Evolutionary conservation across 2,797 vertebrate genomes (phyloP).

Genomic region (Phataginus tetradactyla): DNA sequence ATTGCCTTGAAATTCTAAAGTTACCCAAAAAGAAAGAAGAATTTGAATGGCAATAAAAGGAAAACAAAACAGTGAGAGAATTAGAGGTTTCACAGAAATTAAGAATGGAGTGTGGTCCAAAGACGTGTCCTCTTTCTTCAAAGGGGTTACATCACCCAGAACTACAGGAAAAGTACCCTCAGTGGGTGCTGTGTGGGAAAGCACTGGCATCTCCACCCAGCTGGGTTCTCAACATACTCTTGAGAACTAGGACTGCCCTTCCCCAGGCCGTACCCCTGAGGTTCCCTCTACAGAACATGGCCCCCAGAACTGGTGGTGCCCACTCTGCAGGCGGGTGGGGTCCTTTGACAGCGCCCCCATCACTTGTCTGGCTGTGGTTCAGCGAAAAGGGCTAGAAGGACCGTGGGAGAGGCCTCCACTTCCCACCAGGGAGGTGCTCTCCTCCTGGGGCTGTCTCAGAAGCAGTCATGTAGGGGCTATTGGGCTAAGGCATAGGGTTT

Average conservation of each 20-base stretch:
- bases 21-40: not conserved
- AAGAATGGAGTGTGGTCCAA: not conserved
- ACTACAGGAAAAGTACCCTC: not conserved
- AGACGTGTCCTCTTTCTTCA: not conserved
- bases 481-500: not conserved
- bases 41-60: not conserved
- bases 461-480: not conserved
- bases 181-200: not conserved
- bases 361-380: not conserved
- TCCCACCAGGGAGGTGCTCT: not conserved
- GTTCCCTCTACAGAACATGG: not conserved
- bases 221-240: not conserved
- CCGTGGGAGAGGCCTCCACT: not conserved
- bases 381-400: not conserved
- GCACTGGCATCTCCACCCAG: not conserved
- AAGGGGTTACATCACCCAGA: not conserved
- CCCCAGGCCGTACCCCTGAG: no score
- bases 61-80: not conserved
- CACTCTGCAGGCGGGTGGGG: not conserved
- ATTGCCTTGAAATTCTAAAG: slow-evolving; percentile 10
- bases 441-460: not conserved
- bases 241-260: not conserved
- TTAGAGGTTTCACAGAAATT: not conserved
- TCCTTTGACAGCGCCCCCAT: not conserved
- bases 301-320: not conserved